phyloP scores from a whole-genome alignment of 2,888 invertebrate species.

The Desoria tigrina region DNA sequence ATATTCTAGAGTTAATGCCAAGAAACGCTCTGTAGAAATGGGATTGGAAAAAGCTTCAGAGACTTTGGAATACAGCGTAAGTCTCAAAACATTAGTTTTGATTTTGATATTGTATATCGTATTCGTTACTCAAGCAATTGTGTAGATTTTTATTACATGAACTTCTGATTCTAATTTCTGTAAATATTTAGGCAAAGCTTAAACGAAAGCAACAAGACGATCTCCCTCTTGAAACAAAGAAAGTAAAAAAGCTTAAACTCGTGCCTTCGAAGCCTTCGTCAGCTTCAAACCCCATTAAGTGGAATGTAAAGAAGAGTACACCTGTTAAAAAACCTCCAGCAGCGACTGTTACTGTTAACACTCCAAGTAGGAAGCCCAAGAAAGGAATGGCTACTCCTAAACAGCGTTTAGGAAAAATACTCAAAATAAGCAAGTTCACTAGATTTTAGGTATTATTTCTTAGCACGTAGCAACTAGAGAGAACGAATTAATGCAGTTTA shows the following conservation, averaged over 20 bases:
- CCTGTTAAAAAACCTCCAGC: background rate
- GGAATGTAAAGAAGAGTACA: background rate
- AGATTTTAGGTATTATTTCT: too few relatives aligned
- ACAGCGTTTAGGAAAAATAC: conserved; percentile 83
- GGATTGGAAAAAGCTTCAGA: conserved; percentile 76
- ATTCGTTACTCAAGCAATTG: conserved; percentile 17
- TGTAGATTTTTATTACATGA: conserved; percentile 8
- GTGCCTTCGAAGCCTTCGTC: conserved; percentile 13
- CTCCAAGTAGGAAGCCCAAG: conserved; percentile 71
- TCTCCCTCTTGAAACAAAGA: background rate
- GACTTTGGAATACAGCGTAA: too few relatives aligned
- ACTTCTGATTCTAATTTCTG: conserved; percentile 11
- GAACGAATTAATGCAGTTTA: too few relatives aligned
- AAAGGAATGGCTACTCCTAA: conserved; percentile 90
- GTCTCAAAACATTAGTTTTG: too few relatives aligned
- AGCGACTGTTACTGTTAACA: background rate
- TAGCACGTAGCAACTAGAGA: too few relatives aligned
- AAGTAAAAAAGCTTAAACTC: conserved; percentile 19
- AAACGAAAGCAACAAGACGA: background rate
- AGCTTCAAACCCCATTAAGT: background rate
- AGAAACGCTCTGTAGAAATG: conserved; percentile 76
- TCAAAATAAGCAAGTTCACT: conserved; percentile 74
- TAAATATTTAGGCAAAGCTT: background rate
- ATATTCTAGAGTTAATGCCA: conserved; percentile 72
- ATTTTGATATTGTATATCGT: too few relatives aligned